phyloP scores from a whole-genome alignment of 2,888 invertebrate species.

The Amblyjoppa fuscipennis region DNA sequence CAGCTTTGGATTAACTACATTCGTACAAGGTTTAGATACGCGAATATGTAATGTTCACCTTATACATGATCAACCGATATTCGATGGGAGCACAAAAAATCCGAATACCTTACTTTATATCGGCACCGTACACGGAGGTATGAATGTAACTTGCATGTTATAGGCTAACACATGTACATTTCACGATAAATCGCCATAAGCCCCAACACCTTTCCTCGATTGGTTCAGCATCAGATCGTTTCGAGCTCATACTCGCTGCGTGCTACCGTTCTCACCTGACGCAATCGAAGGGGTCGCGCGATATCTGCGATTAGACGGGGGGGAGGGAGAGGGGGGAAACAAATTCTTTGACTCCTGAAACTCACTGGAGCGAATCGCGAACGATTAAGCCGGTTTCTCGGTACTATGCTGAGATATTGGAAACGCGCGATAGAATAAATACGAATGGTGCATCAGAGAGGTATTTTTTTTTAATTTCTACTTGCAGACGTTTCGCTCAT shows the following conservation, averaged over 20 bases:
- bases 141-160: not conserved
- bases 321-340: constrained; percentile 9
- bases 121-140: not conserved
- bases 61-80: constrained; percentile 37
- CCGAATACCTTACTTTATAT: constrained; percentile 4
- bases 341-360: constrained; percentile 61
- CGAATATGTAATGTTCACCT: constrained; percentile 11
- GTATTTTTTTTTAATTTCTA: constrained; percentile 24
- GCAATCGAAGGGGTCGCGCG: constrained; percentile 39
- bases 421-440: constrained; percentile 45
- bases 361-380: constrained; percentile 63
- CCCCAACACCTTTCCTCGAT: constrained; percentile 58
- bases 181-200: constrained; percentile 37
- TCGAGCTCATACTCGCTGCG: not conserved
- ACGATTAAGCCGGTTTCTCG: constrained; percentile 60
- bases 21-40: not conserved
- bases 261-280: constrained; percentile 58
- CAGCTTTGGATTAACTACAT: not conserved
- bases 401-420: constrained; percentile 42
- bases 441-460: constrained; percentile 14
- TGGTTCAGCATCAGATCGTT: constrained; percentile 37
- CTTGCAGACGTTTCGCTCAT: not conserved
- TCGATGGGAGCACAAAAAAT: not conserved
- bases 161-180: not conserved
- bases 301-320: constrained; percentile 3